Evolutionary conservation across 2,113 vertebrate species (phyloP).

Genomic region (Ivindomyrus marchei): DNA sequence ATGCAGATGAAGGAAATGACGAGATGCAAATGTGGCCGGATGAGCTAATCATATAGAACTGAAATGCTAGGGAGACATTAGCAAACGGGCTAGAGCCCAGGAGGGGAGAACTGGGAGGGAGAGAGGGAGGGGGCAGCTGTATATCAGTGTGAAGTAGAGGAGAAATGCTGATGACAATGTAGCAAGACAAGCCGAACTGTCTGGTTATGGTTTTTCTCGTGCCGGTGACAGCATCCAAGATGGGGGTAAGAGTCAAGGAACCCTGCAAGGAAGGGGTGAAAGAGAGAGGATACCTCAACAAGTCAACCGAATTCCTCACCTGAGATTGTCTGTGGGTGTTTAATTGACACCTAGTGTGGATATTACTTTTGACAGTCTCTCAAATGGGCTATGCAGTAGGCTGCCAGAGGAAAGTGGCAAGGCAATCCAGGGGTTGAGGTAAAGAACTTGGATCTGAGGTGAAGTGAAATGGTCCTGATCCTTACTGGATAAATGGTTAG

Average conservation of each 20-base stretch:
- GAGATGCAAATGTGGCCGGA: background rate
- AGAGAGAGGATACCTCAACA: background rate
- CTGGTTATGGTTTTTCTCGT: background rate
- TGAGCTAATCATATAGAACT: background rate
- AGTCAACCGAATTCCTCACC: background rate
- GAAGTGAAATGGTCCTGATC: background rate
- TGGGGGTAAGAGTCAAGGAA: background rate
- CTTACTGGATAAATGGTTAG: background rate
- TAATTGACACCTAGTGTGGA: background rate
- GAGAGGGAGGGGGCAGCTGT: background rate
- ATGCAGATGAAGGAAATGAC: background rate
- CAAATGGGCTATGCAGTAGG: background rate
- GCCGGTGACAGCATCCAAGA: background rate
- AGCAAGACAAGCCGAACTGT: background rate
- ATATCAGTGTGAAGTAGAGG: background rate
- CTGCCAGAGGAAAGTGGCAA: background rate
- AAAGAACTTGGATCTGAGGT: background rate
- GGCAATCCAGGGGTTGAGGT: background rate
- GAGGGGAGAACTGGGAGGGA: background rate
- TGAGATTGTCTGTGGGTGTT: background rate
- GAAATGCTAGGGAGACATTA: background rate
- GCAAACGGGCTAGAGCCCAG: background rate
- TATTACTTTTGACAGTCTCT: background rate
- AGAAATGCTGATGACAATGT: background rate
- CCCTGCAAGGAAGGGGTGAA: background rate